Evolutionary conservation across 1,140 invertebrate species (phyloP), one percentile per base, ranked within the genome.

Genomic region (Condylostylus longicornis): DNA sequence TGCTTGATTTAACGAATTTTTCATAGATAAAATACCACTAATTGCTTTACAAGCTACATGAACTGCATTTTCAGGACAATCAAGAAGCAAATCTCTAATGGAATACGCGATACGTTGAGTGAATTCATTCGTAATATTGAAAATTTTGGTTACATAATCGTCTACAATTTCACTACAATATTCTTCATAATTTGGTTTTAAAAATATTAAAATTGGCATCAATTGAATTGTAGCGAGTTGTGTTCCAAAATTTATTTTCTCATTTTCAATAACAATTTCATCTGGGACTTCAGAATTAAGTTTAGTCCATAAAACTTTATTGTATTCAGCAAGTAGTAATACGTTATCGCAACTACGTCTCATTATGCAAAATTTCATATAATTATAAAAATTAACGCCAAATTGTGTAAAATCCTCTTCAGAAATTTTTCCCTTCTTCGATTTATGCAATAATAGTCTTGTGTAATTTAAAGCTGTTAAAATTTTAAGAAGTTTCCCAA

Each of bases 31-130:
- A 14, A 72, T 48, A 35, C 68, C 64, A 51, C 78, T 72, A 7
- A 75, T 69, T 39, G 71, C 70, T 48, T 78, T 72, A 10, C 76
- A 59, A 12, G 72, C 65, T 4, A 74, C 58, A 35, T 73, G 64
- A 4, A 70, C 51, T 1, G 69, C 58, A n/a, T 63, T 48, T 35
- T 67, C 48, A n/a, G 61, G 43, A 6, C 49, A 17, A 14, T 41
- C 22, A 0, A 49, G 46, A 10, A 57, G 47, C 0, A 44, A 27
- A 35, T 60, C 57, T 35, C 74, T 59, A 36, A 74, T 58, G 5
- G 61, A 56, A 40, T 78, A 80, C 19, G 65, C 67, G 4, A 76
- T 49, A 35, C 75, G 63, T 3, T 75, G 64, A 2, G 75, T 72
- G 18, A 71, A 63, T 43, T 72, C 70, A 33, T 69, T 74, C 5